Evolutionary conservation across 1,140 invertebrate genomes (phyloP), one percentile per base, ranked within the genome.

Genomic region (Mizuhopecten yessoensis): DNA sequence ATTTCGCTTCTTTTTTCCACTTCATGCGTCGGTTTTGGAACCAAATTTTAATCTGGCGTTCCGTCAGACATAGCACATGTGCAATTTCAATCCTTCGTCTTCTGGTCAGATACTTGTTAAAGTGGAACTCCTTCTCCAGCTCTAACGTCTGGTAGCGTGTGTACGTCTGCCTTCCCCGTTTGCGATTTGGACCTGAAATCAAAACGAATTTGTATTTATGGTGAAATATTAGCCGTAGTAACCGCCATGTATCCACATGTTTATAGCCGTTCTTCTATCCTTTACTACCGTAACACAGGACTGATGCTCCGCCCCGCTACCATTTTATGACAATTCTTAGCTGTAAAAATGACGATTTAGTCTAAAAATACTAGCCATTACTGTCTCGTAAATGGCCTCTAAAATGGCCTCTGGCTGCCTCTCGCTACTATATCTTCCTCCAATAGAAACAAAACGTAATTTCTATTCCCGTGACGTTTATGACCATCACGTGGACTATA

Each of bases 1-100:
- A 75, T 89, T 99, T 99, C 97, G 99, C 98, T 97, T 99, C 99
- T 97, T 99, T 99, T 97, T 99, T 99, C 99, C 99, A 99, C 97
- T 99, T 99, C 99, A 99, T 99, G 92, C 99, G 97, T 90, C 99
- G 97, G 97, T 99, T 99, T 97, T 99, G 98, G 97, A 99, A 96
- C 96, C 96, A 96, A 39, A 96, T 96, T 97, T 98, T 98, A 93
- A 98, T 98, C 96, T 98, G 98, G 93, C 98, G 97, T 96, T 99
- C 99, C 88, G 98, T 98, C 75, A 99, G 97, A 96, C 98, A 98
- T 87, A 99, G 97, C 33, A 98, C 97, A 96, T 98, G 98, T 0
- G 99, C 98, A 93, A 99, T 98, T 96, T 99, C 98, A 95, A 98
- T 98, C 90, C 98, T 97, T 92, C 98, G 95, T 94, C 97, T 95